phyloP scores from a whole-genome alignment of 2,888 invertebrate species.

The Lycophotia porphyrea region DNA sequence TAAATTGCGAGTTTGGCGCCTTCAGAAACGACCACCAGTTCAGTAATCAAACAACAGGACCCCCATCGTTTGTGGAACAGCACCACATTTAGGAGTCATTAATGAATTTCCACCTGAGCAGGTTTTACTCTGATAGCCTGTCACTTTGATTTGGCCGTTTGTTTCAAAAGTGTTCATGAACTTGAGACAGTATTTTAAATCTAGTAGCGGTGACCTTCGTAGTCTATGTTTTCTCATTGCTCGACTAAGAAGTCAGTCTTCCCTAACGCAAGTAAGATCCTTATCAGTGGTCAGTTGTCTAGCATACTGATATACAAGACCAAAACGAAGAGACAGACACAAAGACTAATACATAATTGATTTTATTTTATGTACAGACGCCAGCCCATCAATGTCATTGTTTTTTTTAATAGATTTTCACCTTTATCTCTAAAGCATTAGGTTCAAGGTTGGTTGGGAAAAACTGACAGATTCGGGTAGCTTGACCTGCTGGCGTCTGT shows the following conservation, averaged over 20 bases:
- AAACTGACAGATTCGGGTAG: too few species aligned
- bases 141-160: not conserved
- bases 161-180: not conserved
- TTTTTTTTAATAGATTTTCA: too few species aligned
- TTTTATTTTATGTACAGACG: slow-evolving; percentile 15
- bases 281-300: slow-evolving; percentile 18
- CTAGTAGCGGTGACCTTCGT: not conserved
- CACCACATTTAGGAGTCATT: too few species aligned
- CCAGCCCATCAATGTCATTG: too few species aligned
- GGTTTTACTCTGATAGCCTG: not conserved
- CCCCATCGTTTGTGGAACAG: too few species aligned
- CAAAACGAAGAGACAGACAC: slow-evolving; percentile 13
- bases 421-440: too few species aligned
- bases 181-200: not conserved
- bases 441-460: too few species aligned
- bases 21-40: too few species aligned
- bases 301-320: slow-evolving; percentile 21
- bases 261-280: slow-evolving; percentile 13
- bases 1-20: too few species aligned
- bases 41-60: too few species aligned
- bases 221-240: not conserved
- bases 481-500: too few species aligned
- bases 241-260: not conserved
- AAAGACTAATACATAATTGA: slow-evolving; percentile 16
- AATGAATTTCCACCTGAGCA: not conserved